Base-by-base conservation (phyloP, 1,140 invertebrate genomes). In the Pseudomyrmex sp. region DNA sequence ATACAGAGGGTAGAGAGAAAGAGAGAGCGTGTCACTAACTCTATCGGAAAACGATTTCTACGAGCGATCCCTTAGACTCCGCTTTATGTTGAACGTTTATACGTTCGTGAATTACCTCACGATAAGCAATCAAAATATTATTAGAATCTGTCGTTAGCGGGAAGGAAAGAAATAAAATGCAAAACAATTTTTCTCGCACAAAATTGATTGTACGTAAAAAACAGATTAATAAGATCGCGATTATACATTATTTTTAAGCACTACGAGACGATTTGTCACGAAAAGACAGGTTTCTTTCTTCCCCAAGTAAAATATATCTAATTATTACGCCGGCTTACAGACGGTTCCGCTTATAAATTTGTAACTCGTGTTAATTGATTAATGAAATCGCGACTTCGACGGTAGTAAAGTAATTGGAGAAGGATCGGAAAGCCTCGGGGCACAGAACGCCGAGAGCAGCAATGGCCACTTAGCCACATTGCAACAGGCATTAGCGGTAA, bases 401-500 rank as follows among this genome's bases (percentile, higher is more conserved):
- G 88, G 74, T 82, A 73, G 87, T 70, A 84, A 89, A 52, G 88
- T 90, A 92, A 93, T 92, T 93, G 92, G 92, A 89, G 90, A 91
- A 92, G 92, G 91, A 91, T 91, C 90, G 90, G 90, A 90, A 90
- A 73, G 88, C 90, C 84, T 84, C 84, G 69, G 88, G 89, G 72
- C 10, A 13, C 72, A 83, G 68, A 65, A 90, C 90, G 91, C 92
- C 92, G 72, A 84, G 88, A 90, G 92, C 90, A 92, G 91, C 90
- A 91, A 92, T 91, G 89, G 91, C 92, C 92, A 93, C 92, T 92
- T 93, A 92, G 91, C 87, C 89, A 90, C 92, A 93, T 92, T 92
- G 92, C 92, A 91, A 90, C 92, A 88, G 87, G 91, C 90, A 93
- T 93, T 92, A 92, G 88, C 88, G 90, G 88, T 93, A 93, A 93